Evolutionary conservation across 2,113 vertebrate species (phyloP).

Genomic region (Strigops habroptila): DNA sequence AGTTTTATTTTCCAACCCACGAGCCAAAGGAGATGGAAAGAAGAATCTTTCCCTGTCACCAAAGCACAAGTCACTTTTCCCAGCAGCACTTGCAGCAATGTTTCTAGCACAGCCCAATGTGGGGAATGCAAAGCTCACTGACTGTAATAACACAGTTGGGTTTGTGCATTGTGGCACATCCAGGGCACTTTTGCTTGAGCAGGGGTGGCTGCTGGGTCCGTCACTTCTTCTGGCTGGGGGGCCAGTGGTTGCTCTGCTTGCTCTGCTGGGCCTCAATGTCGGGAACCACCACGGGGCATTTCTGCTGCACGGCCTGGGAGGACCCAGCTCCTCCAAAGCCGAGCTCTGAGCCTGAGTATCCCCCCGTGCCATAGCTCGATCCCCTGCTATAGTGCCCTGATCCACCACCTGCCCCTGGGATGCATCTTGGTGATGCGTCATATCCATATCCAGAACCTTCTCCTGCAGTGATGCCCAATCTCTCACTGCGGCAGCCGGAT

Average conservation of each 20-base stretch:
- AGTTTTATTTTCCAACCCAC: not conserved
- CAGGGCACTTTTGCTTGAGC: not conserved
- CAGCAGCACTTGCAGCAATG: not conserved
- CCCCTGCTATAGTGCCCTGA: fast-evolving
- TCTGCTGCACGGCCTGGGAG: not conserved
- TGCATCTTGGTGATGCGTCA: fast-evolving
- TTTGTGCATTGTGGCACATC: not conserved
- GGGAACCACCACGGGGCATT: not conserved
- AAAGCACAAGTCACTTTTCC: not conserved
- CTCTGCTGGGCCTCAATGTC: not conserved
- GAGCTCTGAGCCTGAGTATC: not conserved
- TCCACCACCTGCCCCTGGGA: not conserved
- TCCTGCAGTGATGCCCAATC: fast-evolving
- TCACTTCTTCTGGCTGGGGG: conserved; percentile 7
- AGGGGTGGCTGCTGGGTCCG: fast-evolving
- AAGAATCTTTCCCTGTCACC: not conserved
- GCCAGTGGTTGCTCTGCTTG: conserved; percentile 2
- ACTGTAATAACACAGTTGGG: fast-evolving
- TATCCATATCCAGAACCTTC: fast-evolving
- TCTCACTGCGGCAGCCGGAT: fast-evolving
- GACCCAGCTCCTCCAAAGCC: fast-evolving
- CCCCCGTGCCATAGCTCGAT: fast-evolving
- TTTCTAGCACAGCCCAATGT: fast-evolving
- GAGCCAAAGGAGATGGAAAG: not conserved
- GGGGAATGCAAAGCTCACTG: fast-evolving